A percentile compares a stretch with the other conserved stretches of the same genome.
phyloP scores from a whole-genome alignment of 53 echinoderm and acorn worm species.

The Arbacia lixula region DNA sequence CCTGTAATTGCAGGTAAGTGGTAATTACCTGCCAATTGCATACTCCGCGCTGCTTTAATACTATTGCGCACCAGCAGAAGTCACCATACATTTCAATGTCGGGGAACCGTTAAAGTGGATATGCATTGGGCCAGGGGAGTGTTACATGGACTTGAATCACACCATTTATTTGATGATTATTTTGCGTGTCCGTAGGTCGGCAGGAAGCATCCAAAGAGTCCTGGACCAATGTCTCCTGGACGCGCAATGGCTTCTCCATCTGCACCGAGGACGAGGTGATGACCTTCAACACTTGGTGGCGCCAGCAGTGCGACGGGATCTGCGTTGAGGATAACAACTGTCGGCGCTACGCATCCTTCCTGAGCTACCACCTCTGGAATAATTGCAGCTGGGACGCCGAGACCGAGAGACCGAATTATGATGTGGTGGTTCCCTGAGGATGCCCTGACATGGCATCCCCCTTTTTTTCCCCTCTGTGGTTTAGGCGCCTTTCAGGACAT shows the following conservation, averaged over 20 bases:
- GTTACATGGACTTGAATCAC: too few species aligned
- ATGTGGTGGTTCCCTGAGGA: conserved; percentile 70
- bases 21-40: too few species aligned
- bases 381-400: conserved; percentile 84
- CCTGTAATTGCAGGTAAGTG: too few species aligned
- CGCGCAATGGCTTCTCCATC: conserved; percentile 87
- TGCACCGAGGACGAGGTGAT: conserved; percentile 69
- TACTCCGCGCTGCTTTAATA: too few species aligned
- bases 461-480: background rate
- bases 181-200: conserved; percentile 52
- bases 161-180: too few species aligned
- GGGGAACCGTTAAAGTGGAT: too few species aligned
- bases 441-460: background rate
- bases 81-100: too few species aligned
- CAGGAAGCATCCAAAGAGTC: conserved; percentile 29
- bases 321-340: conserved; percentile 87
- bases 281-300: conserved; percentile 85
- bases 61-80: too few species aligned
- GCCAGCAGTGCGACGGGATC: conserved; percentile 64
- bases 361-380: conserved; percentile 91
- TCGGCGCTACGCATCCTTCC: conserved; percentile 70
- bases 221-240: conserved; percentile 72
- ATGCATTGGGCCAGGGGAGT: too few species aligned
- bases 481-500: background rate
- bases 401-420: conserved; percentile 72